Evolutionary conservation across 2,888 invertebrate genomes (phyloP).

Genomic region (Rhamnusium bicolor): DNA sequence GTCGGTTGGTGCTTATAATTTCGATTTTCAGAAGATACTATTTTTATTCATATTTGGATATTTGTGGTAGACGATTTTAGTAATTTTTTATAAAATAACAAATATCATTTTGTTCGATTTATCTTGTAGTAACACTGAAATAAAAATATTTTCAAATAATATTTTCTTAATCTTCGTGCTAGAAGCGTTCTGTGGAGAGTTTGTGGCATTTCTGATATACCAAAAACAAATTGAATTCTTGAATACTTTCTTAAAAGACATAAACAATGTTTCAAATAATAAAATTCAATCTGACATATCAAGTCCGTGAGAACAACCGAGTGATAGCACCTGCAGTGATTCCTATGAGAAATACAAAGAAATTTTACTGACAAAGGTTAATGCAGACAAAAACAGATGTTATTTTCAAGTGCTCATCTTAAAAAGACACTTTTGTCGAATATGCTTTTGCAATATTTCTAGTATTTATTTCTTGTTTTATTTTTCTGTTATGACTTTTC

Average conservation of each 20-base stretch:
- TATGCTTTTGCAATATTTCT: not conserved
- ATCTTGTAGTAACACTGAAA: not conserved
- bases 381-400: not conserved
- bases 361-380: constrained; percentile 15
- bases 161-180: not conserved
- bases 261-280: not conserved
- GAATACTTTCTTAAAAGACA: not conserved
- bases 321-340: not conserved
- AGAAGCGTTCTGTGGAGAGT: not conserved
- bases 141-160: not conserved
- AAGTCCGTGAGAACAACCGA: not conserved
- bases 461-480: not conserved
- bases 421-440: not conserved
- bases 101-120: not conserved
- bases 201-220: not conserved
- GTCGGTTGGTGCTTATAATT: too few relatives aligned
- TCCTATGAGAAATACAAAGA: not conserved
- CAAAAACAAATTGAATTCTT: not conserved
- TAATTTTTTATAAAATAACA: too few relatives aligned
- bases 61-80: too few relatives aligned
- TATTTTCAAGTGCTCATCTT: constrained; percentile 2
- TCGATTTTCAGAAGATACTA: too few relatives aligned
- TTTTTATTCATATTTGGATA: too few relatives aligned
- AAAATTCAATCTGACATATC: not conserved
- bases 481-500: constrained; percentile 6